Percentiles rank a stretch among this genome's conserved stretches.
phyloP scores from a whole-genome alignment of 2,113 vertebrate species.

The Crotalus helleri region DNA sequence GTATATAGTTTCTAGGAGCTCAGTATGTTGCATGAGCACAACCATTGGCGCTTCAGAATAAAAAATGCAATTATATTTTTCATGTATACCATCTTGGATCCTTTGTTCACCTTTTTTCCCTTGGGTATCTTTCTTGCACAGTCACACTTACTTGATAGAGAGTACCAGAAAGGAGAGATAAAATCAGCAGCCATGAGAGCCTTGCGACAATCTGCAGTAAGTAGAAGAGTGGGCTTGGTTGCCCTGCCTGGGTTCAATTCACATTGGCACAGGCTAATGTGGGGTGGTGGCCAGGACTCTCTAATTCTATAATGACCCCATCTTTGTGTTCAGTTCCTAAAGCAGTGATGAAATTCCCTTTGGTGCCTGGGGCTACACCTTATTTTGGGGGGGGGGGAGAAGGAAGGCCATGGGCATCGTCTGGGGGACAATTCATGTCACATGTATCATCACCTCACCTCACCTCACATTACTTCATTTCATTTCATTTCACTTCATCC shows the following conservation, averaged over 20 bases:
- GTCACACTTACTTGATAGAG: neutral
- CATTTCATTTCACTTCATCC: no score
- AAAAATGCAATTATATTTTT: neutral
- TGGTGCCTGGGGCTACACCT: neutral
- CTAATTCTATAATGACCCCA: neutral
- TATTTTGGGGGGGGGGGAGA: neutral
- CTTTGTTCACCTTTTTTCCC: neutral
- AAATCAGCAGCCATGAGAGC: constrained; percentile 9
- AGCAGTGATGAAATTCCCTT: neutral
- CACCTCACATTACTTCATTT: neutral
- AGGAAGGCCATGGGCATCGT: neutral
- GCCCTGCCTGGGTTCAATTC: neutral
- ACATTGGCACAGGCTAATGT: neutral
- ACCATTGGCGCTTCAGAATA: neutral
- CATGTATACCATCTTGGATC: neutral
- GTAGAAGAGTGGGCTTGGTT: neutral
- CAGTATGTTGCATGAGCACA: neutral
- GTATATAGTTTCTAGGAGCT: neutral
- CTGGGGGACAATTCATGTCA: neutral
- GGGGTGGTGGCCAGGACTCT: neutral
- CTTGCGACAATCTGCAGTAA: neutral
- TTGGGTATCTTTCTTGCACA: neutral
- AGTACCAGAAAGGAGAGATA: neutral
- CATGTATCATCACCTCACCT: neutral
- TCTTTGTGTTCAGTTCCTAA: neutral